These are phyloP conservation scores for Saccostrea glomerata DNA, from an alignment of 1,140 invertebrate species.

Conservation along the genomic window DNA sequence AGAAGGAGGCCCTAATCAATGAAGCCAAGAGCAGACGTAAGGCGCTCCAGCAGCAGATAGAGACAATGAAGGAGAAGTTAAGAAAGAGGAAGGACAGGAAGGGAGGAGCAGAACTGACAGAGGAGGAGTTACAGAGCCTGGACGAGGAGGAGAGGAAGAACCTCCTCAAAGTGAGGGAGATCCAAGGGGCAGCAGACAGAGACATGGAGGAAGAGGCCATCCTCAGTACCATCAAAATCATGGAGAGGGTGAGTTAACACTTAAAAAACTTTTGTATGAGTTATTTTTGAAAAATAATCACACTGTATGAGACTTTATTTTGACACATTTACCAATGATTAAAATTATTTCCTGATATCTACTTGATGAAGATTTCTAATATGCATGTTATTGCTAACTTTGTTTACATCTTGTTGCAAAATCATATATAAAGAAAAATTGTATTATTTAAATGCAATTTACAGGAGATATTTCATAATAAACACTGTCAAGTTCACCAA, in stretches of 20 bases:
- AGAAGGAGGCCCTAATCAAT: constrained; percentile 63
- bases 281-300: no score
- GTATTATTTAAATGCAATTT: no score
- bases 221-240: constrained; percentile 63
- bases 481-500: no score
- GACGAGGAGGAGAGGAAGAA: constrained; percentile 65
- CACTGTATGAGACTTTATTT: no score
- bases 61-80: constrained; percentile 65
- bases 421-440: no score
- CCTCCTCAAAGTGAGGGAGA: constrained; percentile 59
- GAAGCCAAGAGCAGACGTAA: constrained; percentile 55
- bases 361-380: no score
- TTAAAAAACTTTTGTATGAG: no score
- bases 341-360: no score
- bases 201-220: constrained; percentile 69
- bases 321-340: no score
- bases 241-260: constrained; percentile 67
- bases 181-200: constrained; percentile 71
- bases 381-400: no score
- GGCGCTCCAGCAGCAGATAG: constrained; percentile 56
- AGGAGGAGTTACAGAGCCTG: constrained; percentile 63
- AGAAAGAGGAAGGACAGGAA: constrained; percentile 60
- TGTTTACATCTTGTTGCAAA: no score
- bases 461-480: no score
- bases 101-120: constrained; percentile 54